These are phyloP conservation scores for Pemphredon lugubris DNA, from an alignment of 2,888 invertebrate species.

Conservation along the genomic window DNA sequence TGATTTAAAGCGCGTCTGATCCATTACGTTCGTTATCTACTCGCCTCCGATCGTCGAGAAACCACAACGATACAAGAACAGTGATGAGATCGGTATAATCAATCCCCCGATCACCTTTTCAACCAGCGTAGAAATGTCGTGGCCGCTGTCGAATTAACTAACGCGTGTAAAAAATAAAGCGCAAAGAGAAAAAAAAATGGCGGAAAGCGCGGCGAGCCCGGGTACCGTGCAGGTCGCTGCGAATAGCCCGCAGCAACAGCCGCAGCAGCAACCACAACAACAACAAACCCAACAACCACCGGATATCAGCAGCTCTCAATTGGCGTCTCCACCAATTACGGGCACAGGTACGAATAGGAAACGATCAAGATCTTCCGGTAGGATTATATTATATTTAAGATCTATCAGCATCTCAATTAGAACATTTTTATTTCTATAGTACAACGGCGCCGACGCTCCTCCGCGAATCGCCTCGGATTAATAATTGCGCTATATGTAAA, in stretches of 20 bases:
- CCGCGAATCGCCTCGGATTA: no score
- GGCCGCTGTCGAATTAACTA: neutral
- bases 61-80: neutral
- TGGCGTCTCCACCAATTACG: constrained; percentile 79
- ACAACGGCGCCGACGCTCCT: no score
- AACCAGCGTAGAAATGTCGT: constrained; percentile 31
- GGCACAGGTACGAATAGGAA: constrained; percentile 78
- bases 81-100: constrained; percentile 14
- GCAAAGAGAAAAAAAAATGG: constrained; percentile 69
- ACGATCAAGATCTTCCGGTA: constrained; percentile 55
- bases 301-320: constrained; percentile 79
- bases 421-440: constrained; percentile 22
- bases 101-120: constrained; percentile 6
- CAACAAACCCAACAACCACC: constrained; percentile 75
- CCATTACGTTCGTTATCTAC: constrained; percentile 14
- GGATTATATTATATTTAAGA: constrained; percentile 48
- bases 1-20: constrained; percentile 19
- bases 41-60: constrained; percentile 13
- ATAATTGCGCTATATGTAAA: no score
- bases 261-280: constrained; percentile 66
- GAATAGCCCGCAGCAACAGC: constrained; percentile 76
- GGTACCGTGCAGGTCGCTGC: constrained; percentile 70
- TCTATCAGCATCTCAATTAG: constrained; percentile 35
- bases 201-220: constrained; percentile 78
- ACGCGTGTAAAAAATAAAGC: neutral